phyloP scores from a whole-genome alignment of 2,797 vertebrate species.

The Choloepus didactylus region DNA sequence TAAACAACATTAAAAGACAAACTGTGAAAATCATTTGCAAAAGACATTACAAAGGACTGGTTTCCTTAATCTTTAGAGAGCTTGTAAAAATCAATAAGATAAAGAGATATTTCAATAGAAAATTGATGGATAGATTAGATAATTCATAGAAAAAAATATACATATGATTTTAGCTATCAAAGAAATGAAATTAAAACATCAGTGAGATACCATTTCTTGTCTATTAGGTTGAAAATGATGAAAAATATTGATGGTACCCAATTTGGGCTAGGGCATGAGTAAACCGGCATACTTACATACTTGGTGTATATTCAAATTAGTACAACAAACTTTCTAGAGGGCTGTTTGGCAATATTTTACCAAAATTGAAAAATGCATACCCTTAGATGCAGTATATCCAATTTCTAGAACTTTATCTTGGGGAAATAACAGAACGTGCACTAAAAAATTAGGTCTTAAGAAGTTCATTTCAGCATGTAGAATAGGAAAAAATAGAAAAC shows the following conservation, averaged over 20 bases:
- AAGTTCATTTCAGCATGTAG: neutral
- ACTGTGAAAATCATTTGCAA: slow-evolving; percentile 27
- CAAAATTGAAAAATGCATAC: slow-evolving; percentile 13
- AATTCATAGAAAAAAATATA: neutral
- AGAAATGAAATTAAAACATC: slow-evolving; percentile 51
- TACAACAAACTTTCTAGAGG: slow-evolving; percentile 42
- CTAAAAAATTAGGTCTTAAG: neutral
- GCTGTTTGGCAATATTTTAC: neutral
- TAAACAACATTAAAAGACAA: slow-evolving; percentile 62
- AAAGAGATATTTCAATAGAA: neutral
- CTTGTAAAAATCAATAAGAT: slow-evolving; percentile 32
- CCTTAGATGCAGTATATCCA: neutral
- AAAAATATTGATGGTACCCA: slow-evolving; percentile 35
- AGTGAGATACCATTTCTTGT: slow-evolving; percentile 19
- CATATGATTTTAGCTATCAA: neutral
- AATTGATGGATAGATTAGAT: neutral
- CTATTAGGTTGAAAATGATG: slow-evolving; percentile 48
- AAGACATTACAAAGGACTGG: neutral
- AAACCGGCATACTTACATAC: neutral
- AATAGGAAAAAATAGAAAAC: slow-evolving; percentile 36
- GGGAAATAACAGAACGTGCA: neutral
- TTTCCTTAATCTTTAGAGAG: slow-evolving; percentile 30
- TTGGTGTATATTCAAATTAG: slow-evolving; percentile 10
- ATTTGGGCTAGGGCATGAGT: neutral
- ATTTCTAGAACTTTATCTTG: slow-evolving; percentile 55